Conservation (phyloP, 92 coral and sea anemone genomes). For the Porites evermanni region DNA sequence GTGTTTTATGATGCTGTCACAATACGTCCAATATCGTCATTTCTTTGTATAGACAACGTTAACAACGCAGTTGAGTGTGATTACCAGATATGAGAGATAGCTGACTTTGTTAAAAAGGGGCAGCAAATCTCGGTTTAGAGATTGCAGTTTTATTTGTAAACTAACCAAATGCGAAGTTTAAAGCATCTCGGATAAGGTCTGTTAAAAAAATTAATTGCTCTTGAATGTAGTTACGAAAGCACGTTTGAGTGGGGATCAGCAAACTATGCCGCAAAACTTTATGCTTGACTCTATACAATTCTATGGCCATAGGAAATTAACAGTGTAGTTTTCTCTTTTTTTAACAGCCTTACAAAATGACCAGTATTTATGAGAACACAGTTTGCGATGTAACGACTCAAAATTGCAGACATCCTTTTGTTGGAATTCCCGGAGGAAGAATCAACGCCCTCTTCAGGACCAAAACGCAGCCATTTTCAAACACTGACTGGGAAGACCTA, state of each 20-base stretch:
- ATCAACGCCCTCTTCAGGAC: conserved; percentile 3
- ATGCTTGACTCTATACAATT: neutral
- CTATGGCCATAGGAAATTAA: neutral
- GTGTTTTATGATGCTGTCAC: neutral
- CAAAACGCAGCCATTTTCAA: conserved; percentile 24
- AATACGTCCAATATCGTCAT: no score
- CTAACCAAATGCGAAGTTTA: no score
- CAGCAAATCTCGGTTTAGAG: no score
- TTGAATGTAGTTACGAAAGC: no score
- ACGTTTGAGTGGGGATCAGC: no score
- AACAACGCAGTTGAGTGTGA: neutral
- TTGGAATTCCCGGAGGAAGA: conserved; percentile 8
- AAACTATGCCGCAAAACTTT: no score
- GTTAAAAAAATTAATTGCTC: no score
- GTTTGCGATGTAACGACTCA: conserved; percentile 38
- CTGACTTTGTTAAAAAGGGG: no score
- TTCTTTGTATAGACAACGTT: neutral
- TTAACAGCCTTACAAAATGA: conserved; percentile 36
- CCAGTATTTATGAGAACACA: conserved; percentile 40
- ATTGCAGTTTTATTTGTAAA: no score
- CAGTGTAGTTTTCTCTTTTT: neutral
- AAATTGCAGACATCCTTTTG: neutral
- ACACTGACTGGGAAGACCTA: conserved; percentile 45
- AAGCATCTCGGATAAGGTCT: no score
- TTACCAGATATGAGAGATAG: no score